Conservation (phyloP, 2,888 invertebrate genomes). For the Megamerina dolium region DNA sequence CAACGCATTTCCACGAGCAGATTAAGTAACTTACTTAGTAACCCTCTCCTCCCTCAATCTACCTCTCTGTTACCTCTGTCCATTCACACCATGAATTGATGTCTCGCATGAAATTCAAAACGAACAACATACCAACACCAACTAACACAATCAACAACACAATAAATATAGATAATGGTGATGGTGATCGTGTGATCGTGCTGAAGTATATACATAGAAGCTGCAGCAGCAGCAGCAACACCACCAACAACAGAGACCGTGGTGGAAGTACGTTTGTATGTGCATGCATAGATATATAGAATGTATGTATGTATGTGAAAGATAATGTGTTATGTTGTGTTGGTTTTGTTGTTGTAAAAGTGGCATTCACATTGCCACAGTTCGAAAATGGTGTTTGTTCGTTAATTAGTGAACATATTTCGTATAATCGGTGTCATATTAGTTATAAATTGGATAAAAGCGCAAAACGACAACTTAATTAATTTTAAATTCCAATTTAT, state of each 20-base stretch:
- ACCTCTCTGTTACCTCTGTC: too few relatives aligned
- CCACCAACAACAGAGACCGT: too few relatives aligned
- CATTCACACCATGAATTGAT: neutral
- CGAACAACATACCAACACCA: slow-evolving; percentile 6
- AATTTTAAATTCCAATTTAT: slow-evolving; percentile 46
- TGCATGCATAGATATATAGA: too few relatives aligned
- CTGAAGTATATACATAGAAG: too few relatives aligned
- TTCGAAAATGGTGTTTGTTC: slow-evolving; percentile 42
- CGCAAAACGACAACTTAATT: slow-evolving; percentile 49
- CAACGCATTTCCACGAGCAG: slow-evolving; percentile 44
- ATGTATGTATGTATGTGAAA: too few relatives aligned
- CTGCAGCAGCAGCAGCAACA: too few relatives aligned
- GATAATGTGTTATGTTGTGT: too few relatives aligned
- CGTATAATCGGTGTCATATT: slow-evolving; percentile 50
- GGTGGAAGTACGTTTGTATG: too few relatives aligned
- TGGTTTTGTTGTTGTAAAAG: too few relatives aligned
- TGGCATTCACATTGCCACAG: neutral
- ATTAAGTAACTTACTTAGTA: slow-evolving; percentile 28
- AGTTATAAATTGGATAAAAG: slow-evolving; percentile 49
- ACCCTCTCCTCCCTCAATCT: too few relatives aligned
- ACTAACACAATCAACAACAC: too few relatives aligned
- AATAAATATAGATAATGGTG: neutral
- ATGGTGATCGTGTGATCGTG: neutral
- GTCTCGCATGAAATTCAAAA: slow-evolving; percentile 6
- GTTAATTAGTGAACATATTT: slow-evolving; percentile 50